phyloP scores from a whole-genome alignment of 2,888 invertebrate species.

The Gasteruption jaculator region DNA sequence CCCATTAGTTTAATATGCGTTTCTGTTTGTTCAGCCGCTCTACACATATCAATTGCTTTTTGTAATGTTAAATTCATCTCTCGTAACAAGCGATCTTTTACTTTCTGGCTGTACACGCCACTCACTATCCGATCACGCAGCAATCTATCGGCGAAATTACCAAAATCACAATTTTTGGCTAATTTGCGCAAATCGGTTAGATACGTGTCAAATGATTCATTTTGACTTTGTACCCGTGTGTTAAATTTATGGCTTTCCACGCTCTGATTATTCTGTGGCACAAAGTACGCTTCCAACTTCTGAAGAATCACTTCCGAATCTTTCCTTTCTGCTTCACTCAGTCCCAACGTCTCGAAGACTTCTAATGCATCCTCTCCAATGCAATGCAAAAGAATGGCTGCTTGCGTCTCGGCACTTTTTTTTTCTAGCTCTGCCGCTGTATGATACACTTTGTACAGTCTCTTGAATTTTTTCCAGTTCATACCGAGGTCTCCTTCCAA shows the following conservation, averaged over 20 bases:
- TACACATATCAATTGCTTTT: not conserved
- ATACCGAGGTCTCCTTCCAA: conserved; percentile 18
- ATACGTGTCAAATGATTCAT: conserved; percentile 5
- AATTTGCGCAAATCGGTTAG: not conserved
- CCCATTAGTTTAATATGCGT: conserved; percentile 9
- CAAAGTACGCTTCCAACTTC: conserved; percentile 21
- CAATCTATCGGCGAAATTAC: not conserved
- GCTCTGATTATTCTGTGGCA: conserved; percentile 12
- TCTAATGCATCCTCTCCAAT: conserved; percentile 21
- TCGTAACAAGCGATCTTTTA: conserved; percentile 4
- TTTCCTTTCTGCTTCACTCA: conserved; percentile 14
- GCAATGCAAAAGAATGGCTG: conserved; percentile 20
- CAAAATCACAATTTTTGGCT: conserved; percentile 3
- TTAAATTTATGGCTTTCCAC: conserved; percentile 22
- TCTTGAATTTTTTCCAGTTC: conserved; percentile 23
- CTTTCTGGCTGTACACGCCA: not conserved
- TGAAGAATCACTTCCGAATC: conserved; percentile 11
- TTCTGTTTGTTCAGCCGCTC: conserved; percentile 4
- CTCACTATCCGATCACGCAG: conserved; percentile 6
- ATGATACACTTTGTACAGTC: conserved; percentile 14
- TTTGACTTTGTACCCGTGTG: not conserved
- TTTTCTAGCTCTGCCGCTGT: conserved; percentile 13
- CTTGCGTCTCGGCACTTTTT: conserved; percentile 13
- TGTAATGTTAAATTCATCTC: not conserved
- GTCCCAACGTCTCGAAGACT: conserved; percentile 19